Base-by-base conservation (phyloP, 2,113 vertebrate species). In the Oryzias celebensis region DNA sequence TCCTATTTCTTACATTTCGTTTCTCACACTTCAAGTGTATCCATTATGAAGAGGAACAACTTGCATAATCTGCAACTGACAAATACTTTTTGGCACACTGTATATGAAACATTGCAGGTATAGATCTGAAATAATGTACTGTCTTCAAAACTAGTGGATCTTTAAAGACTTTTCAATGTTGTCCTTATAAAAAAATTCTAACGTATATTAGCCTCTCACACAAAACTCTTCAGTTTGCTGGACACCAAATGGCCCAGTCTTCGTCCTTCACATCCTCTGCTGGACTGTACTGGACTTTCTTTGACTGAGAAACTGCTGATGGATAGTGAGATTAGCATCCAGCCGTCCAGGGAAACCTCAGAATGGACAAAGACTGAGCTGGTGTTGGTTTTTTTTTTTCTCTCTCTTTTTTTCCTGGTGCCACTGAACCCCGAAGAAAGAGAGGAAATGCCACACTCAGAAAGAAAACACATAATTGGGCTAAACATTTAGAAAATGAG, bases 181-280 rank as follows among this genome's bases (percentile, higher is more conserved):
- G 2, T 36, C 36, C 36, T 28, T 28, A 3, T 12, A 10, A 62
- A 50, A 26, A 24, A 60, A 56, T 23, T n/a, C 12, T 36, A 44
- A 58, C 52, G 65, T 68, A 61, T 44, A 57, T 62, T 68, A 24
- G 58, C 31, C 26, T 65, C 73, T 52, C 62, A 80, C 75, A 87
- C 83, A 90, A 81, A 78, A 81, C 80, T 50, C 44, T 80, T 86
- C 78, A 84, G 78, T 86, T 84, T 71, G 60, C 52, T 1, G 16
- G 58, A 87, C 69, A 65, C 78, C 64, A 68, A 79, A 78, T 61
- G 65, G 57, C 75, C 73, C 75, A 85, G 68, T 84, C 82, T 66
- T 75, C 68, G 48, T 66, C 68, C 75, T 5, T 56, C 47, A 52
- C 44, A 51, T 24, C n/a, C 22, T 26, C 13, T 31, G 23, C 56